Conservation (phyloP, 1,140 invertebrate species). For the Sminthurides bifidus region DNA sequence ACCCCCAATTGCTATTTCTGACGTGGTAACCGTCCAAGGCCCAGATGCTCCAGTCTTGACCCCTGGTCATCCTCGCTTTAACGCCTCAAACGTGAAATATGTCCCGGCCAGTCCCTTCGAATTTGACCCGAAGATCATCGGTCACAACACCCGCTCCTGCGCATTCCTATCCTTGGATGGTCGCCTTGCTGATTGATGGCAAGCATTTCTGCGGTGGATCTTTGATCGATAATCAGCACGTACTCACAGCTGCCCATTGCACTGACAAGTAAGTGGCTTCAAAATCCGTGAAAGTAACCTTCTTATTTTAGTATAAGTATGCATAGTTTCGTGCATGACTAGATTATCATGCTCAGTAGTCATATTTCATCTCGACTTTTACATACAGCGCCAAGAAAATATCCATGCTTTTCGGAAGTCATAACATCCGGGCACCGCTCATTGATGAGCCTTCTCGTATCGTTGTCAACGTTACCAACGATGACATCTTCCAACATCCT, state of each 20-base stretch:
- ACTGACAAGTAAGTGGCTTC: conserved; percentile 21
- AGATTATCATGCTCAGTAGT: neutral
- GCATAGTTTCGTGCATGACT: neutral
- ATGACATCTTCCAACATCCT: conserved; percentile 28
- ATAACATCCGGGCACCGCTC: conserved; percentile 21
- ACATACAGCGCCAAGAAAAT: conserved; percentile 23
- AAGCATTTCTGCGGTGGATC: conserved; percentile 26
- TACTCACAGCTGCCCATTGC: conserved; percentile 29
- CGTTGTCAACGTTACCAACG: conserved; percentile 18
- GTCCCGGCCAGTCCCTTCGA: conserved; percentile 1
- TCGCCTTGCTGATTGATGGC: conserved; percentile 27
- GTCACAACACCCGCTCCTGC: conserved; percentile 21
- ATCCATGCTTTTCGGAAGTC: conserved; percentile 21
- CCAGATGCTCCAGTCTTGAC: neutral
- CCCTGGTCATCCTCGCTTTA: neutral
- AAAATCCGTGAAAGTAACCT: neutral
- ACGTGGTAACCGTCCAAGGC: neutral
- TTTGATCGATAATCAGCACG: conserved; percentile 20
- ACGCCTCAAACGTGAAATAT: neutral
- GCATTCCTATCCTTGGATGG: conserved; percentile 32
- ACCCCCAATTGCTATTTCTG: neutral
- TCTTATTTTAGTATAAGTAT: neutral
- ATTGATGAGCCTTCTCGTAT: conserved; percentile 2
- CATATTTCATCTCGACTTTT: neutral
- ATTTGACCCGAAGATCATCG: conserved; percentile 23